phyloP scores from a whole-genome alignment of 1,140 invertebrate species.

The Drosophila mauritiana region DNA sequence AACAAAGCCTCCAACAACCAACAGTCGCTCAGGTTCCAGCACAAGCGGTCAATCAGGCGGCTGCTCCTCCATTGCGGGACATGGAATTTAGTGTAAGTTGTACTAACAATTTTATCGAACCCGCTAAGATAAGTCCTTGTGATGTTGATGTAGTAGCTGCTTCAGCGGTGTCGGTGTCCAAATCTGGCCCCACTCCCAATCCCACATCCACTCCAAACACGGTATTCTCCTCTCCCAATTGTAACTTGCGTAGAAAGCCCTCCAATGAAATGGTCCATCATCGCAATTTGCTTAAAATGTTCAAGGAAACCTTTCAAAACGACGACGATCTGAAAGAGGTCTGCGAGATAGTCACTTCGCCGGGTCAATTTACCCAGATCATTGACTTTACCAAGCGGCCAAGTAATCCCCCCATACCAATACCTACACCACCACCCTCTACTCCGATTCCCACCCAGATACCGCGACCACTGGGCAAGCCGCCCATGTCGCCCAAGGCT shows the following conservation, averaged over 20 bases:
- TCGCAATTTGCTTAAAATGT: constrained; percentile 79
- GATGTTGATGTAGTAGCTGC: constrained; percentile 73
- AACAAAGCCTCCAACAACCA: constrained; percentile 10
- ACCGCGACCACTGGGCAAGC: constrained; percentile 74
- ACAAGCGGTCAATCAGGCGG: constrained; percentile 40
- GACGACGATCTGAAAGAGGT: constrained; percentile 72
- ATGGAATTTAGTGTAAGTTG: constrained; percentile 85
- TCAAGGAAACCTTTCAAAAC: constrained; percentile 80
- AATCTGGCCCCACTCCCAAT: constrained; percentile 32
- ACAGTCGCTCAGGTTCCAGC: constrained; percentile 29
- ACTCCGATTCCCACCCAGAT: constrained; percentile 58
- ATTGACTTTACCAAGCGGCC: constrained; percentile 68
- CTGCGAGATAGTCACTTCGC: constrained; percentile 23
- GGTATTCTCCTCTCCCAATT: constrained; percentile 23
- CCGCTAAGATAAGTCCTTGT: constrained; percentile 63
- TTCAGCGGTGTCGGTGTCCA: constrained; percentile 70
- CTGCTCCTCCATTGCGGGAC: constrained; percentile 62
- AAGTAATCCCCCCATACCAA: constrained; percentile 11
- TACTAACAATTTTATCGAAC: constrained; percentile 81
- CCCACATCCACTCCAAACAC: constrained; percentile 17
- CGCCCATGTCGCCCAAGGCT: constrained; percentile 81
- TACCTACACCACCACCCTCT: constrained; percentile 16
- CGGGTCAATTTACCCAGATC: constrained; percentile 59
- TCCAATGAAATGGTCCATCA: constrained; percentile 83
- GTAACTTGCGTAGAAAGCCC: constrained; percentile 82